Evolutionary conservation across 2,113 vertebrate species (phyloP), one percentile per base, ranked within the genome.

Genomic region (Onychostoma macrolepis): DNA sequence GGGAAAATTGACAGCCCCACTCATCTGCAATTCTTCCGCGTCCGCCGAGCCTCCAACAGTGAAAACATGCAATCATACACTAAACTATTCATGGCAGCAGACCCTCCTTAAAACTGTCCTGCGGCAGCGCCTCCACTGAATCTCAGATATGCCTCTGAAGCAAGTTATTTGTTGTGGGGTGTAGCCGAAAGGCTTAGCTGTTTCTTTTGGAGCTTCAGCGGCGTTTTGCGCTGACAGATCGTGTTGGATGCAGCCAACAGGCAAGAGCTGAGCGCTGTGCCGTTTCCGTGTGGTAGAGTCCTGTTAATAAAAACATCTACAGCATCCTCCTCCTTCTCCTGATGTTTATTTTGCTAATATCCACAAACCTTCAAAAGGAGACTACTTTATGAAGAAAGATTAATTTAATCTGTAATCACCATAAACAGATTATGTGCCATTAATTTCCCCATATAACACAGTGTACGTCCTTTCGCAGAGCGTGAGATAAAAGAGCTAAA

Each of bases 121-220:
- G 45, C 24, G 89, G 92, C 91, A 9, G 58, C 77, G 89, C 91
- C 88, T 87, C 87, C 87, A 83, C 85, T 85, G 89, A 85, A 85
- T 83, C n/a, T 72, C 86, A 90, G 89, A 88, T 93, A 83, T 92
- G 81, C 90, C 91, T 93, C 90, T 90, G 91, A 91, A 93, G 92
- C 90, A 91, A 90, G 93, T 93, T 79, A 92, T 93, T 93, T 93
- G 89, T 89, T 89, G 89, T 81, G 89, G 92, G 88, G 92, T 93
- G 94, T 87, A 90, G 89, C 92, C 90, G 79, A 90, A 88, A 92
- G 89, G 87, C 90, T 91, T 58, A 75, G 88, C 81, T 48, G 83
- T 77, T 87, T 91, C 81, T 89, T 91, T 85, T 89, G 89, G 90
- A 91, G 84, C 85, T 93, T 87, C 79, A 83, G 85, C 86, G 82